Base-by-base conservation (phyloP, 2,113 vertebrate species). In the Carassius gibelio region DNA sequence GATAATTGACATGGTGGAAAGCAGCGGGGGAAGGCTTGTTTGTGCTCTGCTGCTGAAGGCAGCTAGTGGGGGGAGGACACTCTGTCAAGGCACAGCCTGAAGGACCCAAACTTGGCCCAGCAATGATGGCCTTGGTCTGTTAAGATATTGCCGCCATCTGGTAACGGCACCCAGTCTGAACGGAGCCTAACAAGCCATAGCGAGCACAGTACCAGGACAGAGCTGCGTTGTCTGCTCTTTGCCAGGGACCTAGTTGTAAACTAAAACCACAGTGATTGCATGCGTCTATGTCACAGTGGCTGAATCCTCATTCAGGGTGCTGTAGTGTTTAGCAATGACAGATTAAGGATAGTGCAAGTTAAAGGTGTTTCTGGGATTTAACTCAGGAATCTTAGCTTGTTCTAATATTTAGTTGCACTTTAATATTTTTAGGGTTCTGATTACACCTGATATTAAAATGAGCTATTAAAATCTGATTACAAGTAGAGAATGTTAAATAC, bases 1-100 rank as follows among this genome's bases (percentile, higher is more conserved):
- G 83, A 52, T 88, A 84, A 88, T 76, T 71, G 82, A 87, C 84
- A 87, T 87, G 76, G 83, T 84, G 77, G 74, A 78, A 85, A 86
- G 68, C 87, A 87, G 85, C 85, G 85, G 83, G 83, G 75, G 83
- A 79, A 81, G 79, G 26, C 74, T 88, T 75, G 85, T 86, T 86
- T 88, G 48, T 75, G 69, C 38, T 86, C 71, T 69, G 79, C 59
- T 9, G 34, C 48, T 59, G 30, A 76, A 76, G 74, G 77, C 69
- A 75, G 76, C 59, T 3, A 83, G 42, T 75, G 72, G 71, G 62
- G 66, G 86, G 57, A 61, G 59, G 74, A 84, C 72, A 72, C 69
- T 72, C 77, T 77, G 83, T 82, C 78, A 82, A 85, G 71, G 75
- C 75, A 50, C 74, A 61, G 84, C 83, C 87, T 45, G 34, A 75